Base-by-base conservation (phyloP, 2,113 vertebrate species). In the Damaliscus lunatus region DNA sequence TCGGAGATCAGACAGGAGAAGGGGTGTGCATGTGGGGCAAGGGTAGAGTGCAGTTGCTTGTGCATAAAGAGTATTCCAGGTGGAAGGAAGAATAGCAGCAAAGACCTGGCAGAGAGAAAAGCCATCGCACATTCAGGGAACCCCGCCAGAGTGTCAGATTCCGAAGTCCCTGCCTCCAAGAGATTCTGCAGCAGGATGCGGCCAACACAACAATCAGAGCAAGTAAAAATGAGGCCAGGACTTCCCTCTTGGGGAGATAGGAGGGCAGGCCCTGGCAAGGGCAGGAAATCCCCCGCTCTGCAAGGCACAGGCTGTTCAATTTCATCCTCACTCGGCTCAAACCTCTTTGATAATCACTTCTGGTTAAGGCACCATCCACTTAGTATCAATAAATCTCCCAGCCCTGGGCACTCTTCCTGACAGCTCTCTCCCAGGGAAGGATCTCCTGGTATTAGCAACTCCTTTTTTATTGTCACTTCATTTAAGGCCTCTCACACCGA, bases 311-410 rank as follows among this genome's bases (percentile, higher is more conserved):
- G 64, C 91, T 97, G 95, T 95, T 98, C 96, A 92, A 88, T 83
- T 83, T 80, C 97, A 95, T 94, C 95, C 91, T 88, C 1, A 40
- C 86, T 48, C 94, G 48, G 92, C 96, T 96, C 98, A 96, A 19
- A 29, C 31, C 96, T 81, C 1, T 98, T 99, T 98, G 98, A 97
- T 98, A 97, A 98, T 94, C 98, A 94, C 29, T 89, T 52, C 81
- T 96, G 84, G 95, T 98, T 97, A 97, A 77, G 94, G 97, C 95
- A 97, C 62, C 97, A 97, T 96, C 96, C 93, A 98, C 97, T 98
- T 99, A 98, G 88, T 96, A 96, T 92, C 98, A 97, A 97, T 98
- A 98, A 98, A 98, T 98, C 97, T 98, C 96, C 80, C 29, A 59
- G 95, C 88, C 0, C 2, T 92, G 97, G 96, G 97, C 96, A 94